Evolutionary conservation across 2,113 vertebrate species (phyloP).

Genomic region (Picathartes gymnocephalus): DNA sequence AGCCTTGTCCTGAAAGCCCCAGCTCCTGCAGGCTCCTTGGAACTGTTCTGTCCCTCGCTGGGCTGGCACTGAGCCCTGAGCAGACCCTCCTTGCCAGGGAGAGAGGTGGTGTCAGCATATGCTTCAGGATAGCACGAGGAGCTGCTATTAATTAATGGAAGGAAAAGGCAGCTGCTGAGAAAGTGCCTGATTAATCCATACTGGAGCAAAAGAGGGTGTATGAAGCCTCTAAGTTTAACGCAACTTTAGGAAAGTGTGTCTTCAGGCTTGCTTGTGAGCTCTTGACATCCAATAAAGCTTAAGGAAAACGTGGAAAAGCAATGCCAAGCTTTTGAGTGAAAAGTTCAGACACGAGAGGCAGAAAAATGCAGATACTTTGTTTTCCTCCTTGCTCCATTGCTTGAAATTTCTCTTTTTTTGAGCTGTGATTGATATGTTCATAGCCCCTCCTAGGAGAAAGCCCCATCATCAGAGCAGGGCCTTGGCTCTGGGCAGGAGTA

Average conservation of each 20-base stretch:
- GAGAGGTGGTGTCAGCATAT: background rate
- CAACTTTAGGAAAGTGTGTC: background rate
- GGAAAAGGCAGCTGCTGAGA: background rate
- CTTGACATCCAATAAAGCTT: background rate
- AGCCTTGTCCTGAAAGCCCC: background rate
- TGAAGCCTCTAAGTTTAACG: conserved; percentile 1
- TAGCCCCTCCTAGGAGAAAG: background rate
- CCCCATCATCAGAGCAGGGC: background rate
- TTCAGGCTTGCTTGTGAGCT: background rate
- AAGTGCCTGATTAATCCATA: background rate
- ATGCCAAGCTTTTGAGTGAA: background rate
- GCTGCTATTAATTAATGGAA: background rate
- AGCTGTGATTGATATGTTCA: background rate
- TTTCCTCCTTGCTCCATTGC: background rate
- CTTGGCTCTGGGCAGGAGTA: background rate
- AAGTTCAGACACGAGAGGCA: background rate
- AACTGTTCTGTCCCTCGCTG: background rate
- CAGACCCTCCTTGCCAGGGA: background rate
- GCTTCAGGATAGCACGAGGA: background rate
- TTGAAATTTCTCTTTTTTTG: background rate
- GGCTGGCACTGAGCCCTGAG: background rate
- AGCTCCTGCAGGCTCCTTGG: background rate
- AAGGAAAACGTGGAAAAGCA: background rate
- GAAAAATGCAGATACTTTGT: background rate
- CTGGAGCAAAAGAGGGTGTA: background rate